Evolutionary conservation across 2,797 vertebrate genomes (phyloP).

Genomic region (Mustela erminea): DNA sequence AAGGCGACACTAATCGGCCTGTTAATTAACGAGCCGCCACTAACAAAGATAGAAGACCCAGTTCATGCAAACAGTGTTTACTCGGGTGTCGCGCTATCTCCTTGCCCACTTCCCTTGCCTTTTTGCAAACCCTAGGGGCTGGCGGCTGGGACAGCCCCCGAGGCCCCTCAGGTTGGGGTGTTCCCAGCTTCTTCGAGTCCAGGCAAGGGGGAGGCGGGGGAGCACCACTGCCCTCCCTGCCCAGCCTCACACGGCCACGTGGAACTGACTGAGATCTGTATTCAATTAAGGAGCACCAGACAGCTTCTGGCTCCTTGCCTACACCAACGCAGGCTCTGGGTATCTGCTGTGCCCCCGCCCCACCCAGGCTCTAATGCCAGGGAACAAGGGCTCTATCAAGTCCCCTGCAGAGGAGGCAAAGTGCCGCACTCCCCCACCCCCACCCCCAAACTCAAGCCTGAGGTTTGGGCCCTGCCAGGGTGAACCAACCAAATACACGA

Average conservation of each 20-base stretch:
- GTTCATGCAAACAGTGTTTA: slow-evolving; percentile 86
- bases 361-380: neutral
- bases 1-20: slow-evolving; percentile 86
- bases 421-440: neutral
- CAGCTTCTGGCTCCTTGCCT: slow-evolving; percentile 82
- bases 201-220: neutral
- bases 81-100: slow-evolving; percentile 75
- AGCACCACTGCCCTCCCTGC: accelerated
- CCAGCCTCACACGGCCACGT: neutral
- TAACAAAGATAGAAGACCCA: slow-evolving; percentile 88
- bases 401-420: accelerated
- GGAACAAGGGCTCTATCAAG: neutral
- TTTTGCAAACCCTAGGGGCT: slow-evolving; percentile 25
- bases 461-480: neutral
- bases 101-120: neutral
- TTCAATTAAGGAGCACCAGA: slow-evolving; percentile 81
- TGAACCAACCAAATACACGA: neutral
- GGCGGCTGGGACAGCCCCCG: neutral
- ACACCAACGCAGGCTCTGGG: neutral
- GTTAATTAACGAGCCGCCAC: slow-evolving; percentile 88
- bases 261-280: slow-evolving; percentile 79
- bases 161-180: neutral
- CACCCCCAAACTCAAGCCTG: neutral
- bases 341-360: neutral
- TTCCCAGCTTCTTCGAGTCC: neutral